Evolutionary conservation across 1,140 invertebrate species (phyloP).

Genomic region (Phocides pigmalion): DNA sequence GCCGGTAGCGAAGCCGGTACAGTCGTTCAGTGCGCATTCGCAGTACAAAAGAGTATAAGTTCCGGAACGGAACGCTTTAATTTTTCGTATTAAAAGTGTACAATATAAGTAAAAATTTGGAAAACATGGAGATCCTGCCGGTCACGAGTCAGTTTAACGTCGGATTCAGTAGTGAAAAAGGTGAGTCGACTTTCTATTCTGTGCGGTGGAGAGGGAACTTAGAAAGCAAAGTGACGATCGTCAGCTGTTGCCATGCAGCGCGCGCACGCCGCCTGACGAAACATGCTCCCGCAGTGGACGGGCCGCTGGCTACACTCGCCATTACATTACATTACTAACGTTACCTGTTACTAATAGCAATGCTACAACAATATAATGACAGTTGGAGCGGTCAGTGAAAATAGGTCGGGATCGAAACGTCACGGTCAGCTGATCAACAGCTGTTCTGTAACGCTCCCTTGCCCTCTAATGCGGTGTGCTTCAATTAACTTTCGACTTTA

Average conservation of each 20-base stretch:
- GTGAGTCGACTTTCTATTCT: slow-evolving; percentile 80
- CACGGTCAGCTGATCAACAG: slow-evolving; percentile 90
- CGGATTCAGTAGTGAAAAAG: slow-evolving; percentile 83
- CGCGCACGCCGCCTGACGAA: slow-evolving; percentile 78
- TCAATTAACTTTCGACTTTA: slow-evolving; percentile 31
- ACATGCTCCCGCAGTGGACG: slow-evolving; percentile 85
- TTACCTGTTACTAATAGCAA: neutral
- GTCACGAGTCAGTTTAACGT: slow-evolving; percentile 83
- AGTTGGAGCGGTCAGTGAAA: slow-evolving; percentile 16
- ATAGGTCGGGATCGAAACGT: slow-evolving; percentile 51
- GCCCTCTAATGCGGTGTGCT: slow-evolving; percentile 36
- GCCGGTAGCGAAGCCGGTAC: slow-evolving; percentile 61
- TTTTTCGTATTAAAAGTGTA: slow-evolving; percentile 80
- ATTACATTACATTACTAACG: slow-evolving; percentile 1
- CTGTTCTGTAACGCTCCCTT: slow-evolving; percentile 83
- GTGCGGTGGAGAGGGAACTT: slow-evolving; percentile 54
- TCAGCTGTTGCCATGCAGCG: slow-evolving; percentile 77
- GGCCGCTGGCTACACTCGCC: too few relatives aligned
- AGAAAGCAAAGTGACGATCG: slow-evolving; percentile 63
- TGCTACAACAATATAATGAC: slow-evolving; percentile 7
- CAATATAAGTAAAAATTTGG: slow-evolving; percentile 83
- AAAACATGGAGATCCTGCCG: slow-evolving; percentile 84
- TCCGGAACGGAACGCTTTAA: slow-evolving; percentile 70
- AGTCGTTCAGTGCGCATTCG: slow-evolving; percentile 71
- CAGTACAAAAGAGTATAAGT: slow-evolving; percentile 83